phyloP scores from a whole-genome alignment of 2,797 vertebrate genomes.

The Scarus forsteni region DNA sequence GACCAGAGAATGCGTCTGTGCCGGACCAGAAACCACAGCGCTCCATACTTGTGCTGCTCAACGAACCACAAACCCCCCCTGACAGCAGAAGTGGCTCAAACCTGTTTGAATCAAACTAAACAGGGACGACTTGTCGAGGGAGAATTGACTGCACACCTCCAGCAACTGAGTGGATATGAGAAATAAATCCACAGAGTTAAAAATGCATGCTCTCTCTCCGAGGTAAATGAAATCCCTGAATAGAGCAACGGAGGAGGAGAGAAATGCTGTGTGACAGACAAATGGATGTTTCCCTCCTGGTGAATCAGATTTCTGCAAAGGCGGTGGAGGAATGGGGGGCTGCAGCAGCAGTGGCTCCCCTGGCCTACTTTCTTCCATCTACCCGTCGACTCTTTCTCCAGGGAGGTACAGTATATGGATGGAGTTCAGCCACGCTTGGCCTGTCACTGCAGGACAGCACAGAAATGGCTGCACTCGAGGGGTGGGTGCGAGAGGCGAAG shows the following conservation, averaged over 20 bases:
- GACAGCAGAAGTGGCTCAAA: constrained; percentile 37
- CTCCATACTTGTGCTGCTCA: constrained; percentile 45
- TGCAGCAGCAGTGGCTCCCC: constrained; percentile 44
- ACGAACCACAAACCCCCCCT: constrained; percentile 39
- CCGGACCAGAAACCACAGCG: constrained; percentile 56
- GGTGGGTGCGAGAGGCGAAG: constrained; percentile 10
- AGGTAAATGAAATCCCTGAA: constrained; percentile 41
- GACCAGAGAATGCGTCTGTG: constrained; percentile 63
- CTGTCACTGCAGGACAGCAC: constrained; percentile 66
- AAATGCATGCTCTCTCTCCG: constrained; percentile 30
- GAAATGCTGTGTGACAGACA: constrained; percentile 58
- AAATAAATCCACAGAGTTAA: constrained; percentile 29
- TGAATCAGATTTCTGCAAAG: constrained; percentile 63
- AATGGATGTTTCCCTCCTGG: constrained; percentile 58
- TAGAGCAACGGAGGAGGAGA: constrained; percentile 43
- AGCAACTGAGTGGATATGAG: constrained; percentile 16
- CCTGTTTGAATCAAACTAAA: constrained; percentile 40
- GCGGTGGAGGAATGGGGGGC: constrained; percentile 41
- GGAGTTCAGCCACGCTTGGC: constrained; percentile 77
- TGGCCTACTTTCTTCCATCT: constrained; percentile 80
- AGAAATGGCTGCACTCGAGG: constrained; percentile 55
- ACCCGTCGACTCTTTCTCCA: constrained; percentile 59
- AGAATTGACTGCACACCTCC: constrained; percentile 21
- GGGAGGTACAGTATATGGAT: constrained; percentile 68
- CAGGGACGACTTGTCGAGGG: constrained; percentile 39